phyloP scores from a whole-genome alignment of 2,797 vertebrate species.

The Anas acuta region DNA sequence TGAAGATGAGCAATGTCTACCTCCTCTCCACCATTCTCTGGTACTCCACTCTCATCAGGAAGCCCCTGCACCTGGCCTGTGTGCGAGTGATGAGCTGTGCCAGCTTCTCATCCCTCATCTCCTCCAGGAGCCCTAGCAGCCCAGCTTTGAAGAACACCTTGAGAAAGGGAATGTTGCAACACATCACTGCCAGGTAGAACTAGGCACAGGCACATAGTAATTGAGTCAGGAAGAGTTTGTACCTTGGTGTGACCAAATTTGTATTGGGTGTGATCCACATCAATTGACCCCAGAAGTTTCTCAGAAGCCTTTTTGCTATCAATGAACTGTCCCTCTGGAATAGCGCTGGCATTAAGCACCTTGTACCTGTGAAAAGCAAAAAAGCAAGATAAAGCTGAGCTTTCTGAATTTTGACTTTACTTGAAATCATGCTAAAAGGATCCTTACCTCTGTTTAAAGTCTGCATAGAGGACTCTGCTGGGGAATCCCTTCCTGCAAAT shows the following conservation, averaged over 20 bases:
- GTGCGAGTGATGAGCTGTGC: slow-evolving; percentile 82
- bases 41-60: slow-evolving; percentile 76
- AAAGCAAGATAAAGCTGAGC: no score
- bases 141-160: slow-evolving; percentile 80
- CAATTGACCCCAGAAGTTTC: slow-evolving; percentile 84
- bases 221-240: background rate
- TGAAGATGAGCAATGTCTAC: background rate
- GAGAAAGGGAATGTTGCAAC: background rate
- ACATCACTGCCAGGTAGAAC: background rate
- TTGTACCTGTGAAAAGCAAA: slow-evolving; percentile 79
- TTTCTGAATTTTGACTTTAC: background rate
- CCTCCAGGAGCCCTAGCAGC: slow-evolving; percentile 79
- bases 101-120: slow-evolving; percentile 86
- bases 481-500: slow-evolving; percentile 88
- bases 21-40: slow-evolving; percentile 78
- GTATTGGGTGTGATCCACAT: slow-evolving; percentile 86
- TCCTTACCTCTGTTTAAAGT: slow-evolving; percentile 5
- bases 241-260: slow-evolving; percentile 81
- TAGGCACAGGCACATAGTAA: background rate
- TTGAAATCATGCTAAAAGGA: background rate
- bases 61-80: slow-evolving; percentile 78
- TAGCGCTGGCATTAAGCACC: slow-evolving; percentile 87
- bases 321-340: slow-evolving; percentile 88
- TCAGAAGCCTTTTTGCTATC: slow-evolving; percentile 81
- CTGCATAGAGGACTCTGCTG: slow-evolving; percentile 78